Base-by-base conservation (phyloP, 2,113 vertebrate species). In the Reinhardtius hippoglossoides region DNA sequence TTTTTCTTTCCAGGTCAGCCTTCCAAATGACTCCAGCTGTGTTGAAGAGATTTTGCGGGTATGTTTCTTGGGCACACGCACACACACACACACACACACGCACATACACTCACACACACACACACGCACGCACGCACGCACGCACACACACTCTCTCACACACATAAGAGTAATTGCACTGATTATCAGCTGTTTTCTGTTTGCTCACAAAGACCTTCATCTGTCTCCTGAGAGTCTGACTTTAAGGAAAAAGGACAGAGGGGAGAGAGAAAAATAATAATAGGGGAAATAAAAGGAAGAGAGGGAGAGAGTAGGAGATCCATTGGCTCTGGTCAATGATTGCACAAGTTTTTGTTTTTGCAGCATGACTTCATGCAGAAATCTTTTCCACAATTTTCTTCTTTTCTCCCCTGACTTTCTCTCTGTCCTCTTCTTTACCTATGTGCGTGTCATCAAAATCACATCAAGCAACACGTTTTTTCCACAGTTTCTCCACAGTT, bases 41-140 rank as follows among this genome's bases (percentile, higher is more conserved):
- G 98, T 99, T 80, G 98, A 99, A 89, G 98, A 99, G 94, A 99
- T 99, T 93, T 88, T 99, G 70, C 94, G 97, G 95, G 98, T 99
- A 91, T 94, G 97, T 96, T 81, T 12, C 40, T 31, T 31, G 31
- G 31, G 6, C 9, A 10, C 40, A 10, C 40, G 1, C 40, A 10
- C 8, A 79, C 64, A 81, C 61, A 74, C 73, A 68, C 68, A 60
- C 71, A 44, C 35, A 44, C 76, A 68, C 76, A 71, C 57, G 66
- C 66, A 54, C 67, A 69, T 46, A 66, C 57, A 71, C 18, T 7
- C 52, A 56, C 18, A 31, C 62, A 57, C 21, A 64, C 10, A 37
- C 9, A 63, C n/a, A 63, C 9, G 24, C 7, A 7, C 37, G 1
- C 37, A 2, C 7, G 1, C 37, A 7, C 37, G 0, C 40, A 9